Conservation (phyloP, 2,797 vertebrate genomes). For the Scyliorhinus canicula region DNA sequence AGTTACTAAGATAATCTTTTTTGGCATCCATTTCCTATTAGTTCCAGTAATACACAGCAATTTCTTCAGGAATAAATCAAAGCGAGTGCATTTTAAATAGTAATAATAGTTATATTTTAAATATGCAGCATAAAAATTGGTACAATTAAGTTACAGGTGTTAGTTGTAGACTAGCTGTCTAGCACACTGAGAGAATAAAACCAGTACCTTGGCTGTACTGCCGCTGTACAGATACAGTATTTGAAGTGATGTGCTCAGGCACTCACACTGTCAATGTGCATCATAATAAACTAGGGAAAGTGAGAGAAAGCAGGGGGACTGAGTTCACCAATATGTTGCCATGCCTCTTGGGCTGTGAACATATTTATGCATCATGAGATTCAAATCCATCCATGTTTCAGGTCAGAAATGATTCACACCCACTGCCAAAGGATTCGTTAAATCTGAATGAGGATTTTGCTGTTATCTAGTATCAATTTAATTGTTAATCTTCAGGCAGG, state of each 20-base stretch:
- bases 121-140: neutral
- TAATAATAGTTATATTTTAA: neutral
- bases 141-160: neutral
- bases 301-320: neutral
- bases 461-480: neutral
- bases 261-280: neutral
- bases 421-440: neutral
- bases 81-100: neutral
- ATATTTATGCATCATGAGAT: neutral
- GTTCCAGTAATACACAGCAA: no score
- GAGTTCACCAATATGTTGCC: neutral
- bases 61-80: neutral
- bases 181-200: neutral
- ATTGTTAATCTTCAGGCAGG: neutral
- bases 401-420: neutral
- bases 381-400: neutral
- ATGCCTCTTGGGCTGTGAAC: neutral
- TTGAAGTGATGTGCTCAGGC: neutral
- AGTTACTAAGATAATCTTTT: neutral
- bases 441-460: neutral
- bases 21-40: no score
- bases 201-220: neutral
- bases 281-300: neutral
- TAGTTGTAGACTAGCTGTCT: neutral
- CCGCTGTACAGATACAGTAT: neutral